phyloP scores from a whole-genome alignment of 2,888 invertebrate genomes.

The Xanthostigma xanthostigma region DNA sequence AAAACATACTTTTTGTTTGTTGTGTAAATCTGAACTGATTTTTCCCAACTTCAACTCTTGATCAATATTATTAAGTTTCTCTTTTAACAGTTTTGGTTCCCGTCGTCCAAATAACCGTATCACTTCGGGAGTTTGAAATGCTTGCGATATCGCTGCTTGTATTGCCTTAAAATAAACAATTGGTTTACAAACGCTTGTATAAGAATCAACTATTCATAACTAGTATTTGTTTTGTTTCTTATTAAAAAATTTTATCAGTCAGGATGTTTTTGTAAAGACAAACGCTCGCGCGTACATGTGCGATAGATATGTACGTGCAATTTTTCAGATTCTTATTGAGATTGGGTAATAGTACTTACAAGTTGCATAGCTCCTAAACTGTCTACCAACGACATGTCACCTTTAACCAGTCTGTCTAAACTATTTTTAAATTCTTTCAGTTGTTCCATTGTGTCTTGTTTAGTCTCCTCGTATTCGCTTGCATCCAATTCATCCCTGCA shows the following conservation, averaged over 20 bases:
- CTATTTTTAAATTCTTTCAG: slow-evolving; percentile 50
- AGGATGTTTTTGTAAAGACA: background rate
- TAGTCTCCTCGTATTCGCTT: slow-evolving; percentile 51
- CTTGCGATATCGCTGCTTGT: slow-evolving; percentile 55
- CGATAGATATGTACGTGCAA: background rate
- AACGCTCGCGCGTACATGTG: background rate
- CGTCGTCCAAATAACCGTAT: slow-evolving; percentile 55
- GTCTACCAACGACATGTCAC: slow-evolving; percentile 52
- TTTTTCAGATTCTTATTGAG: background rate
- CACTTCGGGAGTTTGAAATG: slow-evolving; percentile 61
- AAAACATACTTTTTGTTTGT: slow-evolving; percentile 32
- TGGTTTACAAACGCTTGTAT: background rate
- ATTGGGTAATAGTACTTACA: slow-evolving; percentile 26
- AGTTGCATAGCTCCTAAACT: slow-evolving; percentile 48
- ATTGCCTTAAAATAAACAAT: slow-evolving; percentile 37
- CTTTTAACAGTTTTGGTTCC: slow-evolving; percentile 47
- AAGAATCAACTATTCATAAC: background rate
- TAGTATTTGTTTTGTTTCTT: no score
- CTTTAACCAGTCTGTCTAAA: slow-evolving; percentile 43
- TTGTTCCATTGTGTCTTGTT: slow-evolving; percentile 54
- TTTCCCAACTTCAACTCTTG: slow-evolving; percentile 46
- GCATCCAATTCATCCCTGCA: slow-evolving; percentile 44
- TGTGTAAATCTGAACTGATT: slow-evolving; percentile 30
- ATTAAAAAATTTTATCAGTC: no score
- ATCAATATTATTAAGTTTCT: slow-evolving; percentile 40